A percentile compares a stretch with the other conserved stretches of the same genome.
These are phyloP conservation scores for Plecturocebus donacophilus DNA, from an alignment of 2,113 vertebrate species.

Conservation along the genomic window DNA sequence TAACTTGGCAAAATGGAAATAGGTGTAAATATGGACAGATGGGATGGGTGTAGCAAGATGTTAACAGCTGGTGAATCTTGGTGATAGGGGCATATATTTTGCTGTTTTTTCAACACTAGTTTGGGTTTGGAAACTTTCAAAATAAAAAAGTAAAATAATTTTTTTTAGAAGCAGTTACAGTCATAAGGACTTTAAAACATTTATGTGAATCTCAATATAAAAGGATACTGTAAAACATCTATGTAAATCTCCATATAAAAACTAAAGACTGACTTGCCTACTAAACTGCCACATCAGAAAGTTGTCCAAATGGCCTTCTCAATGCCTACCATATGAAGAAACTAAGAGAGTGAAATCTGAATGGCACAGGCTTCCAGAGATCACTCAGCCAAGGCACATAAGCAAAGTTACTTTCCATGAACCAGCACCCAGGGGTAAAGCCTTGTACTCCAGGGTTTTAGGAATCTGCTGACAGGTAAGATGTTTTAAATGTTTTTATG, in stretches of 20 bases:
- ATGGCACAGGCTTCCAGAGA: not conserved
- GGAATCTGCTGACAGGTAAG: slow-evolving; percentile 10
- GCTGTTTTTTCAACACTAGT: not conserved
- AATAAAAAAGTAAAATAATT: not conserved
- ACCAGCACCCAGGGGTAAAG: slow-evolving; percentile 55
- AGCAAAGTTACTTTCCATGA: not conserved
- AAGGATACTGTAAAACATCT: not conserved
- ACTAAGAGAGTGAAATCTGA: not conserved
- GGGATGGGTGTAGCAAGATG: not conserved
- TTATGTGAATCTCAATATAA: not conserved
- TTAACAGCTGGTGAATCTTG: not conserved
- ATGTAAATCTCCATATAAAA: not conserved
- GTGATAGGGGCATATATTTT: not conserved
- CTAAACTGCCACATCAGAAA: not conserved
- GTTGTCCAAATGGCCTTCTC: not conserved
- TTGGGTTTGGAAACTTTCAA: not conserved
- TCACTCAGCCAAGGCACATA: not conserved
- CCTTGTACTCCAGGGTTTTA: not conserved
- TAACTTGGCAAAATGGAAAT: not conserved
- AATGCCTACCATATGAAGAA: not conserved
- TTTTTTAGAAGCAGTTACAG: not conserved
- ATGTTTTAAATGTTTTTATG: slow-evolving; percentile 35
- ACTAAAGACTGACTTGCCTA: not conserved
- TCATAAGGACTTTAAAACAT: not conserved
- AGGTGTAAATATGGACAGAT: not conserved